Base-by-base conservation (phyloP, 2,888 invertebrate genomes). In the Andrena trimmerana region DNA sequence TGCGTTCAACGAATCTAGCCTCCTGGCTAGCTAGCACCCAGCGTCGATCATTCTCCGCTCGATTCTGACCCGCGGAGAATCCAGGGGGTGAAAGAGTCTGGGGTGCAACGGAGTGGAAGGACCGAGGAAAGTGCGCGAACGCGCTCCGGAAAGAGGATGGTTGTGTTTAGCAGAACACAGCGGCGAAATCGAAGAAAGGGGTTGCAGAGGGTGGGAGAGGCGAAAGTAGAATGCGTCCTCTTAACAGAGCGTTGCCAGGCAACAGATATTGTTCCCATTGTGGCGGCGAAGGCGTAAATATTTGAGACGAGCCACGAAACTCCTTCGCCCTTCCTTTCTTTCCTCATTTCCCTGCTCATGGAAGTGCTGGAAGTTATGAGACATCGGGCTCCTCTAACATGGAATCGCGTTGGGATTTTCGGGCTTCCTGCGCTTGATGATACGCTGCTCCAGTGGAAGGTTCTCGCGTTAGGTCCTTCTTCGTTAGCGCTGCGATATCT, bases 201-300 rank as follows among this genome's bases (percentile, higher is more conserved):
- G 10, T 10, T 16, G 24, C 13, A 52, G 57, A 36, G 54, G n/a
- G 75, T 48, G 13, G 27, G n/a, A 48, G 48, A n/a, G 59, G 65
- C 36, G 59, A 74, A 81, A 72, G 70, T 77, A 78, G 76, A 82
- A 81, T 67, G 66, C 69, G 52, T 69, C 54, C 78, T 86, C 81
- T 81, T 78, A 81, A 83, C 78, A 66, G 89, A 87, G 73, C 80
- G 90, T 87, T 86, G 85, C 86, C 65, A 81, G 59, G 88, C 83
- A 88, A 87, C 85, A 75, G 86, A 88, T 90, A 89, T 86, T 85
- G 83, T 88, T 84, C 72, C 70, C 88, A 88, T 86, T 89, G 82
- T 86, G 84, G 83, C 75, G 83, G 70, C 68, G 42, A 72, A 54
- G 77, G 57, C 80, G 82, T 88, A 88, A 88, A 88, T 89, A 83